Percentiles rank a stretch among this genome's conserved stretches.
phyloP scores from a whole-genome alignment of 1,140 invertebrate species.

The Papilio dardanus region DNA sequence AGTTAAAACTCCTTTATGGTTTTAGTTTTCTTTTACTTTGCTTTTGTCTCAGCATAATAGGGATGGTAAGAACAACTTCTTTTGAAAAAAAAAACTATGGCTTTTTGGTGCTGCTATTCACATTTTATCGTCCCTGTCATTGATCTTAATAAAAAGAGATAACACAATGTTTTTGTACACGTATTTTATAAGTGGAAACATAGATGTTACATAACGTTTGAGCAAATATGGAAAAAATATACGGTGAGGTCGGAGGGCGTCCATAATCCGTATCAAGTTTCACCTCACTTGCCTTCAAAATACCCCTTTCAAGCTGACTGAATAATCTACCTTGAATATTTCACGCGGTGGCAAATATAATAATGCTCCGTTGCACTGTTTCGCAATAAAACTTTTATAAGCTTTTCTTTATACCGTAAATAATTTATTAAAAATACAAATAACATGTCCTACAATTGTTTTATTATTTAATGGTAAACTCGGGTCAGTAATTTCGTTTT shows the following conservation, averaged over 20 bases:
- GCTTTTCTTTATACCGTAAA: background rate
- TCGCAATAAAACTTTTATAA: constrained; percentile 34
- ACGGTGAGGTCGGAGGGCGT: background rate
- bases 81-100: background rate
- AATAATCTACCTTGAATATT: constrained; percentile 42
- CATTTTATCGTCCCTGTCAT: too few relatives aligned
- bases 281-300: constrained; percentile 25
- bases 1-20: background rate
- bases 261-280: constrained; percentile 38
- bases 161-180: too few relatives aligned
- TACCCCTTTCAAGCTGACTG: constrained; percentile 39
- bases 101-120: background rate
- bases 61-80: background rate
- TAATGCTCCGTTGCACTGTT: constrained; percentile 23
- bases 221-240: background rate
- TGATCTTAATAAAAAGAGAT: too few relatives aligned
- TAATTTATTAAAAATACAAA: background rate
- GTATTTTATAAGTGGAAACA: too few relatives aligned
- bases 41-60: background rate
- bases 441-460: constrained; percentile 13
- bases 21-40: constrained; percentile 9
- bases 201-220: too few relatives aligned
- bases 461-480: background rate
- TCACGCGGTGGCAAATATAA: constrained; percentile 34
- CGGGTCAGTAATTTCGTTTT: background rate